Evolutionary conservation across 1,140 invertebrate species (phyloP), one percentile per base, ranked within the genome.

Genomic region (Tetranychus urticae): DNA sequence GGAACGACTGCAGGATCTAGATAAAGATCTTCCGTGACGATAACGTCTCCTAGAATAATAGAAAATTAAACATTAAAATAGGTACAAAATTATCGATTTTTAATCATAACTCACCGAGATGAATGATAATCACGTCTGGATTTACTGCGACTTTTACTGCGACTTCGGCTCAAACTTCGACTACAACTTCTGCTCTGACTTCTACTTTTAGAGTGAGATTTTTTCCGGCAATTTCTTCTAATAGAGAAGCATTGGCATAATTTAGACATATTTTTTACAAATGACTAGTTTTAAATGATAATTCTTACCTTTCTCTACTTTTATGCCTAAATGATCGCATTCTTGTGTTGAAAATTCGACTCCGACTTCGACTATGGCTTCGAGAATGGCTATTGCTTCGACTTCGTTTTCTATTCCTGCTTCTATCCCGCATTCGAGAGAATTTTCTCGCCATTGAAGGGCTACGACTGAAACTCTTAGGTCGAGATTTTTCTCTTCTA

Each of bases 161-260:
- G 60, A 46, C 31, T 60, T 62, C 60, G 48, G 37, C 56, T 61
- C 10, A 59, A 33, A 52, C 31, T 52, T 33, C 48, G 14, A 61
- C 60, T 61, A 10, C 60, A 56, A 46, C 31, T 60, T 62, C 60
- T 34, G 37, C 56, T 61, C 4, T 57, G 42, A 8, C 45, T 33
- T 34, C 37, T 56, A 52, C 48, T n/a, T 23, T 52, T 52, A 23
- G 58, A 37, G 2, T 12, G 35, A 52, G 6, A 10, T 33, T 52
- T 37, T 45, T 36, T 60, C 8, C 52, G n/a, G 36, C 34, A 33
- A 42, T 10, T 42, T 42, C 39, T 5, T 42, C 39, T 42, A 10
- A 10, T 5, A 6, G 39, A 42, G 1, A 33, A n/a, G 23, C 23
- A 23, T 23, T 23, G 23, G 23, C 23, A 23, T 23, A 23, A 23